Evolutionary conservation across 2,888 invertebrate genomes (phyloP).

Genomic region (Drosophila testacea): DNA sequence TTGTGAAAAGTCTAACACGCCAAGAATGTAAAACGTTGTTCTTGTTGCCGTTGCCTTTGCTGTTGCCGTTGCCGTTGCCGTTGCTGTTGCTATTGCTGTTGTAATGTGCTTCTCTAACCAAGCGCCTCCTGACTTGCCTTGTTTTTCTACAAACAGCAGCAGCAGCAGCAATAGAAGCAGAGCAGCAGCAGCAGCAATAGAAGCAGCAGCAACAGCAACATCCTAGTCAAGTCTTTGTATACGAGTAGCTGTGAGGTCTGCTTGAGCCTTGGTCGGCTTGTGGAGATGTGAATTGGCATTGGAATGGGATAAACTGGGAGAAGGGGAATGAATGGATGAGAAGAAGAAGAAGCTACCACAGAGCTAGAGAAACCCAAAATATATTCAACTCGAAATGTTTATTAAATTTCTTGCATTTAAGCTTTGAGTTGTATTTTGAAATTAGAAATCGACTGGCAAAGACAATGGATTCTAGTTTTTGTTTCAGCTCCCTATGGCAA

Average conservation of each 20-base stretch:
- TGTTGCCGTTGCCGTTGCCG: conserved; percentile 59
- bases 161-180: conserved; percentile 14
- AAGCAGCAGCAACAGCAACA: conserved; percentile 51
- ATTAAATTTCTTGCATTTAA: conserved; percentile 80
- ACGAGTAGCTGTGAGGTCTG: conserved; percentile 37
- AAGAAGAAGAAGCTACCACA: conserved; percentile 15
- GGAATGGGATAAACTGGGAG: conserved; percentile 24
- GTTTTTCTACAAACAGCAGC: conserved; percentile 72
- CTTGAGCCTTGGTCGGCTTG: conserved; percentile 47
- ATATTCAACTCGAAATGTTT: conserved; percentile 76
- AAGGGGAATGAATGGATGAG: background rate
- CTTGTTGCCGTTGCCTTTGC: conserved; percentile 55
- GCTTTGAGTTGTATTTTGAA: conserved; percentile 61
- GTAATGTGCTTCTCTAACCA: conserved; percentile 67
- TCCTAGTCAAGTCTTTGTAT: conserved; percentile 59
- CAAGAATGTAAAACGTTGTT: conserved; percentile 74
- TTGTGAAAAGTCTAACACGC: conserved; percentile 76
- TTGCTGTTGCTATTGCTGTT: conserved; percentile 55
- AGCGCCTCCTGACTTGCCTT: conserved; percentile 55
- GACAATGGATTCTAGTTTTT: conserved; percentile 39
- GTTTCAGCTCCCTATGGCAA: background rate
- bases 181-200: conserved; percentile 47
- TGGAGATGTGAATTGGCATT: conserved; percentile 37
- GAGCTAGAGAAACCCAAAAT: conserved; percentile 51
- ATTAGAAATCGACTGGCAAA: conserved; percentile 61